phyloP scores from a whole-genome alignment of 2,113 vertebrate genomes.

The Amphiprion percula region DNA sequence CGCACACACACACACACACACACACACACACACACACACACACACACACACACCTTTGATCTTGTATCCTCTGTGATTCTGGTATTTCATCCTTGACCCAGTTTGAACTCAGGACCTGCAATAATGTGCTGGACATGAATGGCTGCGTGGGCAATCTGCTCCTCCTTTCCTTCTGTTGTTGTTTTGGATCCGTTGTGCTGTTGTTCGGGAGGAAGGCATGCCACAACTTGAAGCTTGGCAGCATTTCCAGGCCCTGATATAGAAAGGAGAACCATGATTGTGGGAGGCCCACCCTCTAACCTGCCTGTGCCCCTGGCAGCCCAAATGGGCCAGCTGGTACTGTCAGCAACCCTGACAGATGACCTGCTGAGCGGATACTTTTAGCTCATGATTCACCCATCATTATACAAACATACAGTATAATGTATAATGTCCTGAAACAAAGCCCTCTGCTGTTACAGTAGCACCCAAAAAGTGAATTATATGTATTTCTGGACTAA shows the following conservation, averaged over 20 bases:
- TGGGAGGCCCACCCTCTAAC: slow-evolving; percentile 74
- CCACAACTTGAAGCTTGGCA: slow-evolving; percentile 64
- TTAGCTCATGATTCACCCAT: slow-evolving; percentile 78
- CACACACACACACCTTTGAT: slow-evolving; percentile 53
- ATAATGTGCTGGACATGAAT: slow-evolving; percentile 65
- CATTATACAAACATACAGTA: slow-evolving; percentile 60
- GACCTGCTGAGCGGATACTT: slow-evolving; percentile 78
- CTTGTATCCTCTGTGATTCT: slow-evolving; percentile 42
- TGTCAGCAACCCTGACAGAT: slow-evolving; percentile 75
- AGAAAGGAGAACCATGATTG: slow-evolving; percentile 61
- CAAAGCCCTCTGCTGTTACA: neutral
- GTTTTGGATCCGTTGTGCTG: slow-evolving; percentile 58
- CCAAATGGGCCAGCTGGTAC: slow-evolving; percentile 75
- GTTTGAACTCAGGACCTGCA: slow-evolving; percentile 67
- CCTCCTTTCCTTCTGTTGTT: slow-evolving; percentile 76
- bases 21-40: slow-evolving; percentile 20
- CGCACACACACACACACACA: slow-evolving; percentile 21
- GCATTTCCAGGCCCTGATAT: slow-evolving; percentile 63
- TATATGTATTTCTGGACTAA: neutral
- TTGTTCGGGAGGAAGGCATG: slow-evolving; percentile 58
- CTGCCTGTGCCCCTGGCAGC: slow-evolving; percentile 77
- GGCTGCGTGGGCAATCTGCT: slow-evolving; percentile 68
- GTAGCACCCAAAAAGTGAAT: neutral
- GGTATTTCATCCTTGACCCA: slow-evolving; percentile 70
- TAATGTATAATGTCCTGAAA: slow-evolving; percentile 28